Base-by-base conservation (phyloP, 2,113 vertebrate genomes). In the Phocoena sinus region DNA sequence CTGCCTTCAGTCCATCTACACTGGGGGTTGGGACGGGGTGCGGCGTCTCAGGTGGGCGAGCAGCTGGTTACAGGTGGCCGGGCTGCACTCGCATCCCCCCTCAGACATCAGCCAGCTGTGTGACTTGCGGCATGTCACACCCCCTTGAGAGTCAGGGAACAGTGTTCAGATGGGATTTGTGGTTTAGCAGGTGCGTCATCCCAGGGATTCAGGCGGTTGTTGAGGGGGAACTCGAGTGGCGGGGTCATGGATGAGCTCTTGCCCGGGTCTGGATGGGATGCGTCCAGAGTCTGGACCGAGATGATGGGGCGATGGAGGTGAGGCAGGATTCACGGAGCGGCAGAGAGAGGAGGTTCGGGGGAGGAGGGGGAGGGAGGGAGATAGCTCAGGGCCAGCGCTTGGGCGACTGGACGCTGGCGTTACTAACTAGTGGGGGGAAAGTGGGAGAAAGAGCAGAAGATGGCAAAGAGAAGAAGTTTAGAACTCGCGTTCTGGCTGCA, bases 371-470 rank as follows among this genome's bases (percentile, higher is more conserved):
- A 38, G 26, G 28, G 31, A 13, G 2, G 18, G 21, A 25, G 4
- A 10, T 0, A 67, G 26, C 6, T 18, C 8, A 41, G 26, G 6
- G 13, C 26, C 0, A 8, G 77, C 1, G 1, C 23, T 33, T 6
- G 26, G 9, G 18, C 36, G 28, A 23, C 17, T 7, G 25, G 36
- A 44, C 36, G 1, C 31, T 23, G 31, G 63, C 36, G 3, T n/a
- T 79, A 33, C 28, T 33, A n/a, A 41, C 86, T 68, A 13, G 84
- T 20, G 38, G 17, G 28, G 38, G 23, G 1, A 41, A 38, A 6
- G 11, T 15, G 33, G 2, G 14, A 38, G 26, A 18, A 56, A 7
- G 7, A 44, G 2, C 12, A 47, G 23, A 44, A 62, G 15, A 47
- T 9, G 20, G 26, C 13, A 36, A 60, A 15, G 73, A 13, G 23